Percentiles rank a stretch among this genome's conserved stretches.
phyloP scores from a whole-genome alignment of 1,140 invertebrate genomes.

The Tetramorium alpestre region DNA sequence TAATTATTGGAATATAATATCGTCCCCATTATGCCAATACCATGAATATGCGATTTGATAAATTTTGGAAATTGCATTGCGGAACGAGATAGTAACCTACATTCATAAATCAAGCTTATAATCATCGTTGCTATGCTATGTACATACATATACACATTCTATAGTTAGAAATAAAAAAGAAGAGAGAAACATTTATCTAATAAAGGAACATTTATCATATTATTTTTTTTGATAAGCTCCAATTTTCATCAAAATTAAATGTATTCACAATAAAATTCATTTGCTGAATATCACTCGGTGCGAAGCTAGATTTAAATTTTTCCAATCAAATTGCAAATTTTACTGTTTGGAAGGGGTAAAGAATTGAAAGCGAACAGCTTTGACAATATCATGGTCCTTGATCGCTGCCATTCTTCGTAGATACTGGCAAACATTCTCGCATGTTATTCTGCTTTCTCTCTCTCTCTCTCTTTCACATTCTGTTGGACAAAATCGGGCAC shows the following conservation, averaged over 20 bases:
- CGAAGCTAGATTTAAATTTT: background rate
- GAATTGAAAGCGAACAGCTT: background rate
- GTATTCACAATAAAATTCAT: background rate
- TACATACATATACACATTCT: too few species aligned
- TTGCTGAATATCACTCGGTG: background rate
- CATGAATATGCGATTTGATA: too few species aligned
- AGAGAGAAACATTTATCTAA: background rate
- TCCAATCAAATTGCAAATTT: background rate
- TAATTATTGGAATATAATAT: background rate
- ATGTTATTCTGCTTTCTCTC: background rate
- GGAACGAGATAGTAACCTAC: too few species aligned
- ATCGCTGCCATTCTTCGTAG: background rate
- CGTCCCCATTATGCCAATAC: too few species aligned
- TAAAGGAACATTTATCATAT: background rate
- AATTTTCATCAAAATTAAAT: background rate
- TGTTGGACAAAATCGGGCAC: background rate
- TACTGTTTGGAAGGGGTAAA: background rate
- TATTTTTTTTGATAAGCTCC: background rate
- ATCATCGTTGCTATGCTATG: too few species aligned
- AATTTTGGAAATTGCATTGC: too few species aligned
- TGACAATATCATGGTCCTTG: constrained; percentile 18
- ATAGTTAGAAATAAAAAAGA: too few species aligned
- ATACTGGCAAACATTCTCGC: constrained; percentile 5
- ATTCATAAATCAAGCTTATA: too few species aligned
- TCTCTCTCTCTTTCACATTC: background rate